A percentile compares a stretch with the other conserved stretches of the same genome.
Evolutionary conservation across 37 sponge, comb jelly and placozoan genomes (phyloP).

Genomic region (Hormiphora californensis): DNA sequence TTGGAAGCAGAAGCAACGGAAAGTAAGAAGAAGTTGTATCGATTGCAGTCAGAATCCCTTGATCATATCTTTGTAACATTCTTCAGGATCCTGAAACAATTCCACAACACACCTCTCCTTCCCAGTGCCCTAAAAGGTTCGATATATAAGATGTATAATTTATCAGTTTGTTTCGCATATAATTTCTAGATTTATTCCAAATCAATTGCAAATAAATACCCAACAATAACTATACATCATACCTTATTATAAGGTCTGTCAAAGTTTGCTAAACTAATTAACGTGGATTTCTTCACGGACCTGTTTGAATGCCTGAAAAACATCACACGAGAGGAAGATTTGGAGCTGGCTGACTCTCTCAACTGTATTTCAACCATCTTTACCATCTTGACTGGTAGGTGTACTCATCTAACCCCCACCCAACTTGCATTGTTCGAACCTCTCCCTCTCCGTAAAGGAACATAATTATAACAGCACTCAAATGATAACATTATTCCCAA

Average conservation of each 20-base stretch:
- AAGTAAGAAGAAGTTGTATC: conserved; percentile 17
- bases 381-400: conserved; percentile 27
- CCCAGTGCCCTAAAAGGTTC: conserved; percentile 1
- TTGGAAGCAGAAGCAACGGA: conserved; percentile 40
- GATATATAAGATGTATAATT: not conserved
- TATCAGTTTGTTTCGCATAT: not conserved
- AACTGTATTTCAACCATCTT: conserved; percentile 50
- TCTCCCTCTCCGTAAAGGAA: not conserved
- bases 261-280: conserved; percentile 47
- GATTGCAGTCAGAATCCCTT: conserved; percentile 32
- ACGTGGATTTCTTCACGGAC: conserved; percentile 52
- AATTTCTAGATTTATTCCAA: not conserved
- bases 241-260: not conserved
- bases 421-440: not conserved
- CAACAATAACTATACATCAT: too few species aligned
- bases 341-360: conserved; percentile 34
- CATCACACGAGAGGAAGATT: not conserved
- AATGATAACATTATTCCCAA: not conserved
- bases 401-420: not conserved
- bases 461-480: too few species aligned
- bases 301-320: conserved; percentile 47
- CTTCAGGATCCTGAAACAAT: not conserved
- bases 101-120: conserved; percentile 24
- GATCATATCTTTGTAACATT: conserved; percentile 50
- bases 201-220: not conserved